These are phyloP conservation scores for Palaemon carinicauda DNA, from an alignment of 1,140 invertebrate genomes.

Conservation along the genomic window DNA sequence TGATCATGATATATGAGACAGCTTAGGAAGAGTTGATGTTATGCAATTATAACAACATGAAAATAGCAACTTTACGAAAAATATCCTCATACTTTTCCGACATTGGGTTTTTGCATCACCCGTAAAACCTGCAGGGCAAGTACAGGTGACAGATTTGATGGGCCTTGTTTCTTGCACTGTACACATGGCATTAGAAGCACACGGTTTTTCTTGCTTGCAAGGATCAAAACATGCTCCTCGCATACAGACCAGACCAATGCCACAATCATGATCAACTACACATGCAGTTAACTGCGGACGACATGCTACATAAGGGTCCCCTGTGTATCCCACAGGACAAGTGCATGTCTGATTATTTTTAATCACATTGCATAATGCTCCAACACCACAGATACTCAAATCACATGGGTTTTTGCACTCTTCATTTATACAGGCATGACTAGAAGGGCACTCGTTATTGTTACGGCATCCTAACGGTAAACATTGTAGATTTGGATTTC, in stretches of 20 bases:
- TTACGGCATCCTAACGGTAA: slow-evolving; percentile 76
- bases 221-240: slow-evolving; percentile 82
- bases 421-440: slow-evolving; percentile 72
- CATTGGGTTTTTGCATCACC: slow-evolving; percentile 75
- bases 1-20: not conserved
- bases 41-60: not conserved
- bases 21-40: slow-evolving; percentile 12
- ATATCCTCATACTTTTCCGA: slow-evolving; percentile 51
- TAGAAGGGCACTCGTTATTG: slow-evolving; percentile 73
- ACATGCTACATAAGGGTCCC: slow-evolving; percentile 64
- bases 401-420: slow-evolving; percentile 72
- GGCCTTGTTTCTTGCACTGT: slow-evolving; percentile 47
- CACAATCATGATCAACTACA: slow-evolving; percentile 78
- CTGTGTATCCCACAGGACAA: slow-evolving; percentile 68
- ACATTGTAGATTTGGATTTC: slow-evolving; percentile 73
- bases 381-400: slow-evolving; percentile 69
- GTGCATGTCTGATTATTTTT: slow-evolving; percentile 74
- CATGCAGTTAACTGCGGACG: slow-evolving; percentile 76
- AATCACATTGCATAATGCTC: slow-evolving; percentile 59
- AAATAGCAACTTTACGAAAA: not conserved
- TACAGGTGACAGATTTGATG: slow-evolving; percentile 68
- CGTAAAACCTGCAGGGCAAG: slow-evolving; percentile 78
- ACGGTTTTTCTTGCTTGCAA: slow-evolving; percentile 67
- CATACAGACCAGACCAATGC: slow-evolving; percentile 79
- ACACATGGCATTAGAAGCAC: slow-evolving; percentile 79